Percentiles rank a stretch among this genome's conserved stretches.
phyloP scores from a whole-genome alignment of 1,140 invertebrate species.

The Nasonia giraulti region DNA sequence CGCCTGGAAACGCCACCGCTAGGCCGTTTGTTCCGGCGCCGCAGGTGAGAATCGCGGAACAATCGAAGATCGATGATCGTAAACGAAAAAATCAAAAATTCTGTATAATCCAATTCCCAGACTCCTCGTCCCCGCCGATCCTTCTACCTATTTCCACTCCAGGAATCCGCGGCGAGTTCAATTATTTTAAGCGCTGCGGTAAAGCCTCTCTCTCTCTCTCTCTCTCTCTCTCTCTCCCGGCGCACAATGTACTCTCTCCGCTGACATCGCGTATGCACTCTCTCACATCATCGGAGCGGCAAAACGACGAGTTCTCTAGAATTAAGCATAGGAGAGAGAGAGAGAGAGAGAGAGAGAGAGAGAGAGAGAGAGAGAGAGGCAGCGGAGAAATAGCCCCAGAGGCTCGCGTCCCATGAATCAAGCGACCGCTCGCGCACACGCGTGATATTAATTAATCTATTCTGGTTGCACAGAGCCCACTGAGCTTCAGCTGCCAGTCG shows the following conservation, averaged over 20 bases:
- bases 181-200: conserved; percentile 18
- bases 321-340: too few relatives aligned
- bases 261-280: too few relatives aligned
- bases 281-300: too few relatives aligned
- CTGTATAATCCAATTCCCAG: too few relatives aligned
- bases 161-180: not conserved
- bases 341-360: too few relatives aligned
- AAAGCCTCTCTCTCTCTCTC: not conserved
- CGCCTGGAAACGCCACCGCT: conserved; percentile 69
- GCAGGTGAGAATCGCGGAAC: conserved; percentile 58
- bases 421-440: not conserved
- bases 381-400: not conserved
- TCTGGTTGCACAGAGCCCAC: conserved; percentile 58
- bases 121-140: too few relatives aligned
- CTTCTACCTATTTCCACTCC: not conserved
- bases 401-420: conserved; percentile 17
- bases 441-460: conserved; percentile 39
- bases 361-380: too few relatives aligned
- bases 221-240: not conserved
- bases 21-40: conserved; percentile 69
- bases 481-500: conserved; percentile 68
- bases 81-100: not conserved
- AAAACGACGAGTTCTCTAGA: too few relatives aligned
- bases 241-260: not conserved
- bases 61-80: too few relatives aligned